Base-by-base conservation (phyloP, 2,888 invertebrate species). In the Tetramorium bicarinatum region DNA sequence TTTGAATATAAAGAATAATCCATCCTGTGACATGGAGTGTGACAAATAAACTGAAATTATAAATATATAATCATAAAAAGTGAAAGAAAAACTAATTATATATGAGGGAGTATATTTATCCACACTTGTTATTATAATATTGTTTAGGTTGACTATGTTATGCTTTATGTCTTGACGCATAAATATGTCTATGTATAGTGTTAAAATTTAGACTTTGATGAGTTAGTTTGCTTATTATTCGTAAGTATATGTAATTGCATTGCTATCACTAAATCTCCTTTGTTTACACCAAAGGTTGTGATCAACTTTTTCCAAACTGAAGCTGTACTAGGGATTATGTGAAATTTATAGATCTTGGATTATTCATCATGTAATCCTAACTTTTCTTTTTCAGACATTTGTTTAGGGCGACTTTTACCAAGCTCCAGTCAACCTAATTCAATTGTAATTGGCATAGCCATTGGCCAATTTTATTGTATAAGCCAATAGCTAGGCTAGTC, bases 1-100 rank as follows among this genome's bases (percentile, higher is more conserved):
- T 11, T 69, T 69, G n/a, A 69, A 69, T 49, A 69, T 52, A 7
- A 49, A 69, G 8, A 18, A 34, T 7, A 69, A 69, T 34, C 49
- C 69, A 1, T 69, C 49, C 1, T 34, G 52, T n/a, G 49, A 69
- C 49, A 69, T 69, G 13, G 69, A 69, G 8, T 69, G 69, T n/a
- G 69, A 69, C n/a, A 69, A 34, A 29, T n/a, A 69, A 52, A 69
- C 69, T 69, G 34, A 69, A 52, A 49, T 49, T 49, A 49, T 49
- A 34, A 49, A 52, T 52, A 49, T 34, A 34, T 13, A 69, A 11
- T 29, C 0, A 34, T 2, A 34, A 49, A 13, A 34, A 52, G 13
- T 49, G 8, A 34, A 34, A 13, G 52, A 29, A 34, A 49, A 49
- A 49, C 18, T 49, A 49, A 49, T 47, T 47, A 15, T 49, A 49